phyloP scores from a whole-genome alignment of 2,113 vertebrate genomes.

The Elanoides forficatus region DNA sequence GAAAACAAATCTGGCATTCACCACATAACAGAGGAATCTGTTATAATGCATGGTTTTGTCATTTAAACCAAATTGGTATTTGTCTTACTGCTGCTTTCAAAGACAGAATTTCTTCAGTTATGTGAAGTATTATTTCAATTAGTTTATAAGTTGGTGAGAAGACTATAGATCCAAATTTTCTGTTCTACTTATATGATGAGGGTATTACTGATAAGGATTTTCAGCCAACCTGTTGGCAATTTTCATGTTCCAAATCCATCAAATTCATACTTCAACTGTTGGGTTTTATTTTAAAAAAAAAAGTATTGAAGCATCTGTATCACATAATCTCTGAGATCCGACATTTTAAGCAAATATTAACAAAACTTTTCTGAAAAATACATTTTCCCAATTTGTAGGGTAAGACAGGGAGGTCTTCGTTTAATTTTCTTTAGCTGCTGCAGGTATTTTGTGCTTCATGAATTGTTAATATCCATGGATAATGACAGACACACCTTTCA shows the following conservation, averaged over 20 bases:
- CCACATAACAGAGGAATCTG: not conserved
- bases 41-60: not conserved
- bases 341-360: not conserved
- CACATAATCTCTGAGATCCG: not conserved
- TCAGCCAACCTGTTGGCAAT: fast-evolving
- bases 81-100: not conserved
- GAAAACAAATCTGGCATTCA: not conserved
- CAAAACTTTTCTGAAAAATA: not conserved
- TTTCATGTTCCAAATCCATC: not conserved
- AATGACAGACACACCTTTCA: fast-evolving
- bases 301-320: fast-evolving
- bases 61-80: not conserved
- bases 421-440: not conserved
- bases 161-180: not conserved
- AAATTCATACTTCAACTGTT: not conserved
- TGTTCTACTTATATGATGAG: not conserved
- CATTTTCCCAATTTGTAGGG: not conserved
- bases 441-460: not conserved
- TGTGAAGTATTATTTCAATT: not conserved
- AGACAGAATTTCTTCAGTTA: not conserved
- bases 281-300: not conserved
- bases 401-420: not conserved
- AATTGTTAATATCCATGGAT: not conserved
- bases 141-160: not conserved
- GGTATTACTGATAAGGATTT: not conserved